Evolutionary conservation across 2,888 invertebrate genomes (phyloP), one percentile per base, ranked within the genome.

Genomic region (Macrosiphum euphorbiae): DNA sequence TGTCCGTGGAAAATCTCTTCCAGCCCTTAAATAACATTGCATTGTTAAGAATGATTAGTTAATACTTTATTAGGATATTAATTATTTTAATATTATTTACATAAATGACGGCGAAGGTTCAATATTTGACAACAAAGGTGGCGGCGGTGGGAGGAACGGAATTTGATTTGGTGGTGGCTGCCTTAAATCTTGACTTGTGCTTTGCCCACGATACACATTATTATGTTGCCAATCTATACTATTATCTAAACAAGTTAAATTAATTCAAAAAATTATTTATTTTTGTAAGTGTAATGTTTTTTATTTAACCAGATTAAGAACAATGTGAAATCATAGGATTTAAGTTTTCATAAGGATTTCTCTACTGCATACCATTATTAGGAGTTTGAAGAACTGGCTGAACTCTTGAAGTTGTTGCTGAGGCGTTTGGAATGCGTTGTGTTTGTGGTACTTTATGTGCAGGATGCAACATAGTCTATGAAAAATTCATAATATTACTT

Each of bases 391-490:
- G 55, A 26, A 55, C 35, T 41, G 20, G 0, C 10, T 35, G 47
- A 50, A 11, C 26, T 85, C 35, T 41, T 58, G 44, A 28, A 28
- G 41, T n/a, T 35, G 41, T n/a, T 26, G n/a, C 16, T 35, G n/a
- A n/a, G 7, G 24, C 24, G 5, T 10, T 58, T 13, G 86, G 11
- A 20, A 11, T 61, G 8, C 47, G 28, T 35, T 5, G 47, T 24
- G 61, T 4, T 35, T 24, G 35, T 11, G 92, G 92, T 50, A 92
- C 87, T 92, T 67, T 50, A 61, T 92, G 92, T 24, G 26, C 50
- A 35, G 92, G 35, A 61, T 92, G 35, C 28, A 92, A 44, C 92
- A 92, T 92, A 11, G 24, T 87, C 92, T 92, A 92, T 24, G 26
- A 87, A 91, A 61, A 24, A 52, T 24, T 88, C 13, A 35, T 52